Evolutionary conservation across 2,888 invertebrate genomes (phyloP).

Genomic region (Microdon myrmicae): DNA sequence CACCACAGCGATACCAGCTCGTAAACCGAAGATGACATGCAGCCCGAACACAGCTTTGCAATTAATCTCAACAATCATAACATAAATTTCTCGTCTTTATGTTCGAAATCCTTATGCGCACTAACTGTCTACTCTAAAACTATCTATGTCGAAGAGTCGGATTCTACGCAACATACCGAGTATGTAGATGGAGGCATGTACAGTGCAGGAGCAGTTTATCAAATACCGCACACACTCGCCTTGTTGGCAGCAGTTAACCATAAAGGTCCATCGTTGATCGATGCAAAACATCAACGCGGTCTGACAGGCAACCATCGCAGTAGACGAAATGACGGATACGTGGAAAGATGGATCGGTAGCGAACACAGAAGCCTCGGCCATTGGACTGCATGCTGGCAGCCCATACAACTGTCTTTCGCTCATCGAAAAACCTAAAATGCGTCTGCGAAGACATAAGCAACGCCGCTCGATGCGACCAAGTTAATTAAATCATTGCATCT

Average conservation of each 20-base stretch:
- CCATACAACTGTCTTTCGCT: neutral
- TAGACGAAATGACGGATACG: too few species aligned
- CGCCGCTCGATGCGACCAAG: neutral
- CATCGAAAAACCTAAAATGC: too few species aligned
- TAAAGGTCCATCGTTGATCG: slow-evolving; percentile 23
- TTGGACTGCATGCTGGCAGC: slow-evolving; percentile 29
- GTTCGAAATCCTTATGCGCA: slow-evolving; percentile 27
- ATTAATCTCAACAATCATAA: slow-evolving; percentile 50
- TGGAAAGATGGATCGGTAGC: slow-evolving; percentile 22
- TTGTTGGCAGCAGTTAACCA: slow-evolving; percentile 5
- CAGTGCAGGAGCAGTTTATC: slow-evolving; percentile 25
- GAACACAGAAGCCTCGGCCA: slow-evolving; percentile 44
- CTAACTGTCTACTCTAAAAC: slow-evolving; percentile 29
- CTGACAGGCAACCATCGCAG: too few species aligned
- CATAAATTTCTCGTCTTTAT: slow-evolving; percentile 50
- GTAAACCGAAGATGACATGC: slow-evolving; percentile 48
- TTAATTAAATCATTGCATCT: slow-evolving; percentile 52
- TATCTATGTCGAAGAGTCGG: neutral
- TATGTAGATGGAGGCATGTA: neutral
- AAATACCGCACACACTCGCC: slow-evolving; percentile 21
- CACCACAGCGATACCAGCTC: slow-evolving; percentile 19
- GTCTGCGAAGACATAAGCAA: slow-evolving; percentile 11
- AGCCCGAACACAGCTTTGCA: slow-evolving; percentile 51
- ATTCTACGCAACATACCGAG: too few species aligned
- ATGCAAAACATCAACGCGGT: slow-evolving; percentile 15